phyloP scores from a whole-genome alignment of 2,113 vertebrate genomes.

The Ciconia maguari region DNA sequence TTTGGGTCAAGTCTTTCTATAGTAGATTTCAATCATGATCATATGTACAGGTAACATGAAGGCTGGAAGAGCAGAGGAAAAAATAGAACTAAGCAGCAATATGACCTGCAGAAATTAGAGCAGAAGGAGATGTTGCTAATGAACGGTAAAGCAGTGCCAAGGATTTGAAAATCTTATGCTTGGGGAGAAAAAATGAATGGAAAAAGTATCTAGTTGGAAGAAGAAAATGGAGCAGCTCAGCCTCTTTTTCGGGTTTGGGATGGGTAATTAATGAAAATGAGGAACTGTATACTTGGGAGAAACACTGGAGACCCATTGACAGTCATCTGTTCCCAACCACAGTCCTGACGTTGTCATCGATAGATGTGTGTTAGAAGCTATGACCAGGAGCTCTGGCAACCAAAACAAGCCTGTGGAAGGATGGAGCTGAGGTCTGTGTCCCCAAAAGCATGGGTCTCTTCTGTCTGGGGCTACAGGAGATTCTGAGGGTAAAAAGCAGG shows the following conservation, averaged over 20 bases:
- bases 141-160: not conserved
- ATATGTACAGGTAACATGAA: not conserved
- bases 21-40: not conserved
- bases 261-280: not conserved
- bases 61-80: not conserved
- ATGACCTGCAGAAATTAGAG: constrained; percentile 46
- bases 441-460: not conserved
- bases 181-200: not conserved
- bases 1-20: constrained; percentile 35
- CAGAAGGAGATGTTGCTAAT: constrained; percentile 19
- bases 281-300: not conserved
- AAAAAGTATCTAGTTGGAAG: not conserved
- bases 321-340: not conserved
- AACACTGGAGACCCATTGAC: not conserved
- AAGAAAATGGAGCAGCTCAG: not conserved
- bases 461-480: not conserved
- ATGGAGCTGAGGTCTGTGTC: not conserved
- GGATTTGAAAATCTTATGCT: not conserved
- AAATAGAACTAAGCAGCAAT: not conserved
- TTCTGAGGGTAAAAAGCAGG: not conserved
- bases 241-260: not conserved
- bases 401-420: not conserved
- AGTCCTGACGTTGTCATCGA: not conserved
- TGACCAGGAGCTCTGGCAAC: not conserved
- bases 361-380: not conserved